Base-by-base conservation (phyloP, 2,888 invertebrate species). In the Chymomyza fuscimana region DNA sequence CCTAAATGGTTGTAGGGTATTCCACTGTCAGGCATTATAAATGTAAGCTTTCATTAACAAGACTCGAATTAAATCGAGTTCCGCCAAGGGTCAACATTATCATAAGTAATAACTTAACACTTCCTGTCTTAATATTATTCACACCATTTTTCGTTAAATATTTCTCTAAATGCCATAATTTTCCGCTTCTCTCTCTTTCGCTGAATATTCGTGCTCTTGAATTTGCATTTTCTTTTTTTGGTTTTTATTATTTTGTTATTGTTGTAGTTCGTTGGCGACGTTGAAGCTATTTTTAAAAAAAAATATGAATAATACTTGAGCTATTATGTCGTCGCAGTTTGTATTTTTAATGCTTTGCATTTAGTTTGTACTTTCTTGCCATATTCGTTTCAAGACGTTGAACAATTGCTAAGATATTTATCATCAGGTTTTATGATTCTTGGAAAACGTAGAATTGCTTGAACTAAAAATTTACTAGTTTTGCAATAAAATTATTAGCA, bases 231-330 rank as follows among this genome's bases (percentile, higher is more conserved):
- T 32, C 32, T 32, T 25, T 32, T 32, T 32, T 32, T 32, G 32
- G 32, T 32, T 32, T 32, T 32, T 32, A 32, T 32, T 32, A 56
- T 46, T 69, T 32, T 32, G n/a, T 36, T 61, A 25, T 58, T 19
- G 51, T 52, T 65, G 29, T 70, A 69, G 65, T 52, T 25, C 25
- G 15, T 65, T 67, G 67, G 19, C 60, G 60, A 63, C 56, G 63
- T 61, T 69, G 63, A 65, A 10, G 52, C 70, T 71, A 79, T 78
- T 78, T 78, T 70, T 78, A 78, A 68, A 60, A 65, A 9, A 32
- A 46, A 56, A 71, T 69, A 68, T 71, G 76, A 79, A 78, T 78
- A 78, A 79, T 67, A 72, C 72, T 69, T 78, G 60, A 67, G 36
- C 72, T 65, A 76, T 72, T 67, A 65, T 67, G 69, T 70, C 58